A percentile compares a stretch with the other conserved stretches of the same genome.
Conservation (phyloP, 2,888 invertebrate species). For the Oeneis ivallda region DNA sequence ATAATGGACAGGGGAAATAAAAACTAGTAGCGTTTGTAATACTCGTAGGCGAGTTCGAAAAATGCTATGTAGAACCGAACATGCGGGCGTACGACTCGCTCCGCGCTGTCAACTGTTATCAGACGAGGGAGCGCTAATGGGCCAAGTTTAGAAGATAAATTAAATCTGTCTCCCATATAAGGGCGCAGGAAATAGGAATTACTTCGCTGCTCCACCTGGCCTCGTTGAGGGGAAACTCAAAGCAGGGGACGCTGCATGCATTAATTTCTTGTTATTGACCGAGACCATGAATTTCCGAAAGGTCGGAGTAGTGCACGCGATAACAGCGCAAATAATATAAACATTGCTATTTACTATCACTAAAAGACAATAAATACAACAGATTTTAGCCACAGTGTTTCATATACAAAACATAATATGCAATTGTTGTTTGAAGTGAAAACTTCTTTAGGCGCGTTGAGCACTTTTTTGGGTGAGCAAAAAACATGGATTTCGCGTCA, state of each 20-base stretch:
- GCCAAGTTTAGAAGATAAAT: conserved; percentile 71
- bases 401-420: no score
- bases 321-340: neutral
- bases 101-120: conserved; percentile 66
- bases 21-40: conserved; percentile 13
- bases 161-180: conserved; percentile 67
- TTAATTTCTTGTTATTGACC: conserved; percentile 29
- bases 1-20: conserved; percentile 18
- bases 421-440: no score
- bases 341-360: neutral
- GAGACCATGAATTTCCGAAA: conserved; percentile 29
- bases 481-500: no score
- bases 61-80: conserved; percentile 26
- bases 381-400: no score
- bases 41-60: conserved; percentile 19
- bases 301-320: conserved; percentile 21
- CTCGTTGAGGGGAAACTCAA: conserved; percentile 38
- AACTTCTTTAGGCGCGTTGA: no score
- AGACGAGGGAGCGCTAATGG: conserved; percentile 72
- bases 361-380: no score
- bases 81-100: conserved; percentile 53
- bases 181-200: conserved; percentile 72
- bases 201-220: conserved; percentile 47
- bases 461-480: no score
- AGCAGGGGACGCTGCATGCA: conserved; percentile 36